Evolutionary conservation across 2,797 vertebrate species (phyloP), one percentile per base, ranked within the genome.

Genomic region (Microctenopoma stevenorrisi): DNA sequence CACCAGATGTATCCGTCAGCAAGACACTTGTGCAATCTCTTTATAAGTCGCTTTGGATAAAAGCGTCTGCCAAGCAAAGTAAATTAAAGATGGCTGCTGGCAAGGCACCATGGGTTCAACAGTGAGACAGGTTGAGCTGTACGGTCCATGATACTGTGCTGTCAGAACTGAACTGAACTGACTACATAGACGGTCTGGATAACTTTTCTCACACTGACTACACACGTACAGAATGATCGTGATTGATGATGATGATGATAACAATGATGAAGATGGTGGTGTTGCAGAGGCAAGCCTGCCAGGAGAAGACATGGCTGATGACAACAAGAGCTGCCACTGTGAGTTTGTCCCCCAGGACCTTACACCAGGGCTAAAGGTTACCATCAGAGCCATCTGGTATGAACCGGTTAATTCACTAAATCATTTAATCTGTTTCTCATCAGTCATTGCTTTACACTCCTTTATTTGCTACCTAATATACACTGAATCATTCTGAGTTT

Each of bases 361-460:
- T 88, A 98, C 97, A 0, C 97, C 96, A 0, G 97, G 97, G 61
- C 92, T 99, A 72, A 99, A 98, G 95, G 96, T 96, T 90, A 96
- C 97, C 92, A 98, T 99, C 93, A 93, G 98, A 84, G 96, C 97
- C 4, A 95, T 99, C 85, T 99, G 98, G 98, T 99, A 95, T 90
- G 95, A 84, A 43, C 48, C 2, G 44, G 46, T 53, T 16, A 33
- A 62, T 26, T 59, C 6, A 25, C 1, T 47, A 66, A 42, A 55
- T 14, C 33, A 2, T 38, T 64, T 49, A 3, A 16, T 59, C 22
- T 16, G 15, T 40, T 55, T 14, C n/a, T 63, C 37, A 53, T 74
- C 72, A 57, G 57, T 72, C 81, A 74, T 86, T 8, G 73, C 86
- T 85, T 81, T 72, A 22, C 28, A 86, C 75, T 65, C 62, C 13